Evolutionary conservation across 1,140 invertebrate species (phyloP).

Genomic region (Parapsyche elsis): DNA sequence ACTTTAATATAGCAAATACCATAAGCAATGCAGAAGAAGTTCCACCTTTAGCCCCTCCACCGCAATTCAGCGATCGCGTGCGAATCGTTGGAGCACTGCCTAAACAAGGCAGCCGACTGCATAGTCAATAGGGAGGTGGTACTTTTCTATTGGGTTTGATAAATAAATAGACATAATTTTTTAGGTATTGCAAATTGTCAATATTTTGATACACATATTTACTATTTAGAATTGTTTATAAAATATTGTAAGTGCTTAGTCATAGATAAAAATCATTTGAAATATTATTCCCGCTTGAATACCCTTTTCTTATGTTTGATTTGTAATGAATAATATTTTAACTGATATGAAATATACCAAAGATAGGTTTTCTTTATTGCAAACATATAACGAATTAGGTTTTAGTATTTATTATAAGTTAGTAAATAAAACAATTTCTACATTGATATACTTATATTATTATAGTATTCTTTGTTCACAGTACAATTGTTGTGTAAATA

Average conservation of each 20-base stretch:
- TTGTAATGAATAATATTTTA: conserved; percentile 27
- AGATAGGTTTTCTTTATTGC: conserved; percentile 41
- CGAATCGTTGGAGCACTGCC: conserved; percentile 84
- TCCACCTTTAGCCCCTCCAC: conserved; percentile 72
- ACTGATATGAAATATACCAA: conserved; percentile 31
- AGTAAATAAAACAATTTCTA: conserved; percentile 13
- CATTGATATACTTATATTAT: conserved; percentile 28
- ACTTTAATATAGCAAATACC: conserved; percentile 59
- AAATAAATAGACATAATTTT: conserved; percentile 28
- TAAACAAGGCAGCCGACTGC: conserved; percentile 67
- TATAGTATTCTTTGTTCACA: conserved; percentile 26
- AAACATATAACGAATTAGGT: conserved; percentile 36
- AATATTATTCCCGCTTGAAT: conserved; percentile 35
- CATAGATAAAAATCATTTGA: conserved; percentile 22
- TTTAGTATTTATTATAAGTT: conserved; percentile 43
- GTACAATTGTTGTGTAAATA: not conserved
- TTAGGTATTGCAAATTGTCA: conserved; percentile 42
- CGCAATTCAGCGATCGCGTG: conserved; percentile 79
- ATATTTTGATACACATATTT: conserved; percentile 45
- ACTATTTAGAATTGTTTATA: conserved; percentile 42
- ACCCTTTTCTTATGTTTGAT: conserved; percentile 3
- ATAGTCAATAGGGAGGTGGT: conserved; percentile 52
- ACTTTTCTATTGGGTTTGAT: conserved; percentile 13
- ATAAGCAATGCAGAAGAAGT: conserved; percentile 60
- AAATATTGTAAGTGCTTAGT: conserved; percentile 33